Percentiles rank a stretch among this genome's conserved stretches.
These are phyloP conservation scores for Lasiommata megera DNA, from an alignment of 2,888 invertebrate genomes.

Conservation along the genomic window DNA sequence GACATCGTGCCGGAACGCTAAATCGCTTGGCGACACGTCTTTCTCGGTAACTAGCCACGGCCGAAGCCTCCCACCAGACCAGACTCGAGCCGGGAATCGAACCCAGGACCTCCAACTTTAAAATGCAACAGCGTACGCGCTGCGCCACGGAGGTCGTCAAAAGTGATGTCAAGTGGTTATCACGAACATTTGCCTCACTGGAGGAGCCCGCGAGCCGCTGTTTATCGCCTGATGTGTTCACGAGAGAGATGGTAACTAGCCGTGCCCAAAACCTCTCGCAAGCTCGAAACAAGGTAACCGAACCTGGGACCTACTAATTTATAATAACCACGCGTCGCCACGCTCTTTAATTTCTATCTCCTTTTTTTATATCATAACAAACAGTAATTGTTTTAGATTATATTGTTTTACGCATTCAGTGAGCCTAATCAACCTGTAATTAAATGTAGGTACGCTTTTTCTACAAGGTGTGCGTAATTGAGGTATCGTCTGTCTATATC, in stretches of 20 bases:
- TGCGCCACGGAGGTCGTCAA: too few species aligned
- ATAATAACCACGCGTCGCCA: not conserved
- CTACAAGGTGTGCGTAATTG: conserved; percentile 51
- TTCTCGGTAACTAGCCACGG: too few species aligned
- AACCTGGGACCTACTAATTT: not conserved
- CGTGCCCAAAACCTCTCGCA: not conserved
- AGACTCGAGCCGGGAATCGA: too few species aligned
- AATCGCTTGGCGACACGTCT: too few species aligned
- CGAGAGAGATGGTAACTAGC: not conserved
- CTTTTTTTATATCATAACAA: not conserved
- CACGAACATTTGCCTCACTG: too few species aligned
- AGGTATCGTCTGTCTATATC: conserved; percentile 47
- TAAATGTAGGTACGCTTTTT: conserved; percentile 24
- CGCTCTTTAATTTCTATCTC: not conserved
- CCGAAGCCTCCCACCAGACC: too few species aligned
- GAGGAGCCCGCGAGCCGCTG: too few species aligned
- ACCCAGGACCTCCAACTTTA: too few species aligned
- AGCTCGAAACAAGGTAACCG: not conserved
- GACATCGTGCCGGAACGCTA: too few species aligned
- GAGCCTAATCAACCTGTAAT: conserved; percentile 17
- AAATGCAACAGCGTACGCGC: too few species aligned
- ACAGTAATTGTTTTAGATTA: not conserved
- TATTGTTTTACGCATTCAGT: conserved; percentile 4
- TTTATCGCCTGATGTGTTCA: too few species aligned
- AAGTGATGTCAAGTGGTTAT: too few species aligned